Conservation (phyloP, 2,888 invertebrate species). For the Dicroscelio sp. region DNA sequence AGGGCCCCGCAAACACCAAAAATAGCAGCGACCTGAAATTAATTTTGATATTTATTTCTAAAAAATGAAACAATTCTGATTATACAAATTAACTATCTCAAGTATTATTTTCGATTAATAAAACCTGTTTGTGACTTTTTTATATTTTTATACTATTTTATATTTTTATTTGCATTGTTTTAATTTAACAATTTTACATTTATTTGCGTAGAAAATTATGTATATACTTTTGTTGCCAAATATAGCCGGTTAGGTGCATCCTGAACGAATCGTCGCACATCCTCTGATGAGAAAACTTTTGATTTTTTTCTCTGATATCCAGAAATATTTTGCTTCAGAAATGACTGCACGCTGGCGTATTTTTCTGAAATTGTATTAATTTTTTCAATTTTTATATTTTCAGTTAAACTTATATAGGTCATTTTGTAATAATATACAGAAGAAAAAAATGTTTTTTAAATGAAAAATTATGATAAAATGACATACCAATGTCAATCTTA, state of each 20-base stretch:
- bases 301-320: slow-evolving; percentile 47
- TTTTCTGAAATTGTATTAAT: too few species aligned
- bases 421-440: too few species aligned
- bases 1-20: slow-evolving; percentile 13
- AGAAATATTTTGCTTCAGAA: too few species aligned
- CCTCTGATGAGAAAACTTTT: slow-evolving; percentile 43
- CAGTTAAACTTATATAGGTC: too few species aligned
- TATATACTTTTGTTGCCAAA: slow-evolving; percentile 34
- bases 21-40: slow-evolving; percentile 13
- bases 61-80: too few species aligned
- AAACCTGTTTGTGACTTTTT: background rate
- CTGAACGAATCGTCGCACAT: slow-evolving; percentile 24
- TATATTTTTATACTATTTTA: background rate
- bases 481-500: too few species aligned
- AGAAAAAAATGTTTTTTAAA: too few species aligned
- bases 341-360: too few species aligned
- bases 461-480: too few species aligned
- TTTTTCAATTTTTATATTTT: too few species aligned
- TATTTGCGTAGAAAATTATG: too few species aligned
- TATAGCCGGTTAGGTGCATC: background rate
- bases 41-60: background rate
- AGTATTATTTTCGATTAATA: background rate
- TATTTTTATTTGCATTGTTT: background rate
- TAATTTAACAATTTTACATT: background rate
- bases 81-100: too few species aligned